Base-by-base conservation (phyloP, 1,140 invertebrate genomes). In the Telenomus remus region DNA sequence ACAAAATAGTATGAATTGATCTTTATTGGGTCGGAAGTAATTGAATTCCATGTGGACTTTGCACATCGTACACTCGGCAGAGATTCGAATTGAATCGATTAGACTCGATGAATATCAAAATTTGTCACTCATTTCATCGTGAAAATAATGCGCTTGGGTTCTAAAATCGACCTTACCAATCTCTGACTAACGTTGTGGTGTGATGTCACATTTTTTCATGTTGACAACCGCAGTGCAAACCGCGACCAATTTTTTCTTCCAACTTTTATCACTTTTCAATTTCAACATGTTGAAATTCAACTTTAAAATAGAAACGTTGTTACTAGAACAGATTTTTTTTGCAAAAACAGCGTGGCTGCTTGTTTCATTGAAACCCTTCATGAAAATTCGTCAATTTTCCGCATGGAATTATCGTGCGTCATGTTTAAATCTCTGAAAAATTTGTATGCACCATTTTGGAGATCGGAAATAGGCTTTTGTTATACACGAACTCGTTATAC, bases 1-100 rank as follows among this genome's bases (percentile, higher is more conserved):
- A 71, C 57, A 71, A 70, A 61, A 71, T 63, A 71, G 11, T 56
- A 54, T 63, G 57, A 71, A 71, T 71, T 61, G 57, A 56, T 71
- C 35, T 63, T 71, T 71, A 71, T 63, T 71, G 57, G 53, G 33
- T 50, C 39, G 57, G 53, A 71, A 71, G 51, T 71, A 54, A 63
- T 55, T 63, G 50, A 71, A 63, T 71, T 61, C 57, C 59, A 63
- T 35, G 46, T 35, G 50, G 59, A 63, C 56, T 61, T 63, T 70
- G 33, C 56, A 63, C 60, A 49, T 14, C 59, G 44, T 44, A 57
- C 48, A 34, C 46, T 46, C 12, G 35, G 33, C 10, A 56, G 63
- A 63, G 51, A 71, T 61, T 71, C 47, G 15, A 50, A 63, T 37
- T 61, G 42, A 42, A 61, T 50, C 37, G 51, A 49, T 54, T 49